Evolutionary conservation across 2,888 invertebrate genomes (phyloP), one percentile per base, ranked within the genome.

Genomic region (Amaurobius ferox): DNA sequence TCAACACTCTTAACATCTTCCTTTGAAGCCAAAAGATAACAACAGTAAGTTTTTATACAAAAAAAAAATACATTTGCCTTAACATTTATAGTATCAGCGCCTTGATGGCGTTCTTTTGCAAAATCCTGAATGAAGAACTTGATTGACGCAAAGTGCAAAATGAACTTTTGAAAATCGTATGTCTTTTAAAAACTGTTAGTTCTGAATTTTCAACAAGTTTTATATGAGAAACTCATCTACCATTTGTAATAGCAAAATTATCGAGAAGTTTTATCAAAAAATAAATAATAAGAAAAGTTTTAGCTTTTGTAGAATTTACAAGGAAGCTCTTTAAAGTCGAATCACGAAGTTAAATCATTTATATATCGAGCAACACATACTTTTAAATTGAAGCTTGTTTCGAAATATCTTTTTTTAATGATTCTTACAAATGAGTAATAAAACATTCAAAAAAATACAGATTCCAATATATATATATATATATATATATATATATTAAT

Each of bases 301-400:
- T 55, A 55, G 55, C 55, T 55, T 55, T 55, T 55, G 55, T 55
- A 55, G 55, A 19, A n/a, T 3, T 11, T 19, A 55, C 55, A 55
- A 44, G 9, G 16, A 16, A 16, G n/a, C 19, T 23, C 3, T 55
- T 23, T 23, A 3, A 23, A 6, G 23, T 55, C 11, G 6, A 23
- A 55, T 23, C 55, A 23, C 23, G 2, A 23, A 19, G 1, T 55
- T 19, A 23, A 55, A 6, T 2, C 55, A 23, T 55, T 55, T 55
- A 23, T 55, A 55, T 11, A 3, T 44, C 6, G 16, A 44, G 16
- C 6, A 16, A 16, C n/a, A 44, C 6, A 16, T 16, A 44, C 16
- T 2, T 44, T 35, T 9, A 35, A 35, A 35, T 7, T 35, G 35
- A 35, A 35, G 6, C 35, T 35, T 9, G 35, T 35, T 35, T 35